These are phyloP conservation scores for Chrysochloris asiatica DNA, from an alignment of 2,113 vertebrate species.

Conservation along the genomic window DNA sequence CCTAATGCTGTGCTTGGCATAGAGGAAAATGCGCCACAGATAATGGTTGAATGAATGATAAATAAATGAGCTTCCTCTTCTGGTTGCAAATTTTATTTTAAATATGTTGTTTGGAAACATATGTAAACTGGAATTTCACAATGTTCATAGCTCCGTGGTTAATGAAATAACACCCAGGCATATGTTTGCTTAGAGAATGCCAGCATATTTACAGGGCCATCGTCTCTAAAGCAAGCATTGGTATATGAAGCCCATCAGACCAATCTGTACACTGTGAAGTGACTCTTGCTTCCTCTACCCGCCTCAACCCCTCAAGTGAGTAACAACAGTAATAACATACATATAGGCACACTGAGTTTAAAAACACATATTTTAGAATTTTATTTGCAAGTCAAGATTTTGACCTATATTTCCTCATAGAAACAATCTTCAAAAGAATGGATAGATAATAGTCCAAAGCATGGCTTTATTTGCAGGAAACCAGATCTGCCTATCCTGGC, in stretches of 20 bases:
- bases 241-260: neutral
- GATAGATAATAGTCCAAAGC: neutral
- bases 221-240: constrained; percentile 28
- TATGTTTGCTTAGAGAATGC: constrained; percentile 62
- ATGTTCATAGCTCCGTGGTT: constrained; percentile 43
- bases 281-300: neutral
- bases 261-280: neutral
- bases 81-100: constrained; percentile 62
- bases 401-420: neutral
- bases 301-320: neutral
- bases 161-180: constrained; percentile 65
- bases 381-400: constrained; percentile 39
- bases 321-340: neutral
- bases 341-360: neutral
- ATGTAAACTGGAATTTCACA: constrained; percentile 70
- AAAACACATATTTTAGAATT: neutral
- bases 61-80: constrained; percentile 53
- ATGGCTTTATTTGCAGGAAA: neutral
- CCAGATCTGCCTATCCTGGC: neutral
- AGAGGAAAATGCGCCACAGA: neutral
- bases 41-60: neutral
- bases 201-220: constrained; percentile 23
- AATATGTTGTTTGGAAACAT: constrained; percentile 73
- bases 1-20: neutral
- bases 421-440: neutral